Conservation (phyloP, 2,113 vertebrate species). For the Nicator chloris region DNA sequence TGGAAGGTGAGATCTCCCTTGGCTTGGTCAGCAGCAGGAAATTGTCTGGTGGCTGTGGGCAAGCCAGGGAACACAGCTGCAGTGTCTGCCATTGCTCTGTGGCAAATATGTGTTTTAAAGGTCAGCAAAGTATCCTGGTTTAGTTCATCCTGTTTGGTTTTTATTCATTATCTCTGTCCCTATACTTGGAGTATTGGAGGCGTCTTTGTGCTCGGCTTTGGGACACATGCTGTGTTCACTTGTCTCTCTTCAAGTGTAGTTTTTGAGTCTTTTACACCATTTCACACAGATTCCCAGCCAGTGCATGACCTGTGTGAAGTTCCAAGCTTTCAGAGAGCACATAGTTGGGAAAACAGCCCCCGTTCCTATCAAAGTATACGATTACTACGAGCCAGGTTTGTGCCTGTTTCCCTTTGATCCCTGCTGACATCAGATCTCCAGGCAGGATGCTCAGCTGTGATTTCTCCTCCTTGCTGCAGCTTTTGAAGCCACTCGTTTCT, state of each 20-base stretch:
- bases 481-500: conserved; percentile 91
- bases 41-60: neutral
- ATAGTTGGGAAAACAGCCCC: conserved; percentile 92
- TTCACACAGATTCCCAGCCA: conserved; percentile 85
- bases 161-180: neutral
- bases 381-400: conserved; percentile 94
- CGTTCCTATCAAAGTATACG: conserved; percentile 89
- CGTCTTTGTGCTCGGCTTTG: fast-evolving
- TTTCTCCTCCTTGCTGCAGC: conserved; percentile 65
- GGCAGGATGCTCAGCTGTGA: neutral
- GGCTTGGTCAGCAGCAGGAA: neutral
- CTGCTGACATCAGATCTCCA: neutral
- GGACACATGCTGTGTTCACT: fast-evolving
- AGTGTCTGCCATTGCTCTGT: neutral
- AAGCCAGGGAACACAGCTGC: neutral
- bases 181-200: fast-evolving
- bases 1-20: neutral
- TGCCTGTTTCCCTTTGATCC: neutral
- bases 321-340: conserved; percentile 86
- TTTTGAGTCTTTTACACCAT: neutral
- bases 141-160: neutral
- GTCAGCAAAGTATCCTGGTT: neutral
- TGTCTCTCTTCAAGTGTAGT: neutral
- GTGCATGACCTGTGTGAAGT: conserved; percentile 90
- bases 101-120: neutral